Conservation (phyloP, 2,888 invertebrate genomes). For the Plebejus melissa region DNA sequence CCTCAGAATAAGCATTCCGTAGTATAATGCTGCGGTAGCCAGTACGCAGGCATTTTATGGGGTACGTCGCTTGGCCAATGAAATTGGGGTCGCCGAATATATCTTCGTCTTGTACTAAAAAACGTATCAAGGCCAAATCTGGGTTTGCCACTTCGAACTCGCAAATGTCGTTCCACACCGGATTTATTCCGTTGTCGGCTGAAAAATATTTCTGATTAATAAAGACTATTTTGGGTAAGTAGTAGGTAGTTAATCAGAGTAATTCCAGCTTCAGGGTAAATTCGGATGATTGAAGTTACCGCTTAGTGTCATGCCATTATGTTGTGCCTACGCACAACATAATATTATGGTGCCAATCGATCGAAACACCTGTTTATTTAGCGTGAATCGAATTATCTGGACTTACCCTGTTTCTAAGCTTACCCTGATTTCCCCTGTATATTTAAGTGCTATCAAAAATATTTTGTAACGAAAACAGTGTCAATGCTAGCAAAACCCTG, state of each 20-base stretch:
- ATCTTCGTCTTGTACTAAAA: constrained; percentile 96
- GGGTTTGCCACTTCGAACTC: constrained; percentile 91
- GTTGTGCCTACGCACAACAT: no score
- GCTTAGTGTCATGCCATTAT: no score
- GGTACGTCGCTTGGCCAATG: constrained; percentile 96
- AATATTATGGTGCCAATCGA: no score
- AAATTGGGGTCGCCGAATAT: constrained; percentile 98
- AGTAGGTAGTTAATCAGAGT: no score
- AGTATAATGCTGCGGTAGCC: constrained; percentile 96
- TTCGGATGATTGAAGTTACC: no score
- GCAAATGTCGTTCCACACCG: constrained; percentile 93
- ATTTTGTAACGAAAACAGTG: background rate
- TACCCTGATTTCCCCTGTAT: background rate
- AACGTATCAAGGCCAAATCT: constrained; percentile 89
- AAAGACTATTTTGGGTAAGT: no score
- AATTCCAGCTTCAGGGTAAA: no score
- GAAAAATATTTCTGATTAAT: constrained; percentile 34
- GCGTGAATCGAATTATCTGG: no score
- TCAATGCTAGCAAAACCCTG: background rate
- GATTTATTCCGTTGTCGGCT: constrained; percentile 97
- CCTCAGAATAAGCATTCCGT: constrained; percentile 94
- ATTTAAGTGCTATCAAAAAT: background rate
- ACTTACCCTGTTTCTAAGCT: no score
- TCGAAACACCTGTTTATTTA: no score
- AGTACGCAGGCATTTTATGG: constrained; percentile 87